A percentile compares a stretch with the other conserved stretches of the same genome.
phyloP scores from a whole-genome alignment of 2,888 invertebrate species.

The Glyphotaelius pellucidus region DNA sequence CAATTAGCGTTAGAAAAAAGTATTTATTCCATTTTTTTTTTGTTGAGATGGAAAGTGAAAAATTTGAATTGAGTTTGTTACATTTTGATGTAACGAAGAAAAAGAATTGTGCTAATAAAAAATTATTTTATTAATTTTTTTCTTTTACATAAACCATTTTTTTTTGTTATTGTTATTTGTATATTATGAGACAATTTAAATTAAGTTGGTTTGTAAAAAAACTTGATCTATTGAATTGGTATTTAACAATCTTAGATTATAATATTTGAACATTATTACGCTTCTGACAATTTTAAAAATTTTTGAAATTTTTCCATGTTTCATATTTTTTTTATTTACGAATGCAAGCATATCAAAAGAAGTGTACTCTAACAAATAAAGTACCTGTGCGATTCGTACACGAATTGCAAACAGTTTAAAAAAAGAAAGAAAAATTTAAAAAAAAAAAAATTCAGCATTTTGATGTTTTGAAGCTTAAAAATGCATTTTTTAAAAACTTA shows the following conservation, averaged over 20 bases:
- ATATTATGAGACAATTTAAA: background rate
- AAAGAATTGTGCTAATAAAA: background rate
- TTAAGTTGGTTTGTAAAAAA: background rate
- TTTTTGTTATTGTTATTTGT: background rate
- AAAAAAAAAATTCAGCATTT: background rate
- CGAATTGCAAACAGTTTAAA: background rate
- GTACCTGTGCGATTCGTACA: background rate
- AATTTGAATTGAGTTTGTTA: slow-evolving; percentile 2
- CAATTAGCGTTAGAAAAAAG: slow-evolving; percentile 5
- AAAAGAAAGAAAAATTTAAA: background rate
- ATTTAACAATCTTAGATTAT: background rate
- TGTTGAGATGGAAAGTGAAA: slow-evolving; percentile 10
- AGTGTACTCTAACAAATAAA: background rate
- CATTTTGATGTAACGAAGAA: background rate
- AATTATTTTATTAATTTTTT: background rate
- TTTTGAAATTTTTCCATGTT: slow-evolving; percentile 6
- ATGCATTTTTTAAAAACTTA: background rate
- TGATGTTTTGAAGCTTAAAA: background rate
- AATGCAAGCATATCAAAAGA: slow-evolving; percentile 37
- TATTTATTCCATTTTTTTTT: slow-evolving; percentile 41
- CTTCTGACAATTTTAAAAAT: slow-evolving; percentile 20
- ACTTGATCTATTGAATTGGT: background rate
- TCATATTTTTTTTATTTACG: background rate
- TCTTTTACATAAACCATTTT: background rate
- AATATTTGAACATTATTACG: slow-evolving; percentile 28